Percentiles rank a stretch among this genome's conserved stretches.
Conservation (phyloP, 1,140 invertebrate genomes). For the Rhizoglyphus robini region DNA sequence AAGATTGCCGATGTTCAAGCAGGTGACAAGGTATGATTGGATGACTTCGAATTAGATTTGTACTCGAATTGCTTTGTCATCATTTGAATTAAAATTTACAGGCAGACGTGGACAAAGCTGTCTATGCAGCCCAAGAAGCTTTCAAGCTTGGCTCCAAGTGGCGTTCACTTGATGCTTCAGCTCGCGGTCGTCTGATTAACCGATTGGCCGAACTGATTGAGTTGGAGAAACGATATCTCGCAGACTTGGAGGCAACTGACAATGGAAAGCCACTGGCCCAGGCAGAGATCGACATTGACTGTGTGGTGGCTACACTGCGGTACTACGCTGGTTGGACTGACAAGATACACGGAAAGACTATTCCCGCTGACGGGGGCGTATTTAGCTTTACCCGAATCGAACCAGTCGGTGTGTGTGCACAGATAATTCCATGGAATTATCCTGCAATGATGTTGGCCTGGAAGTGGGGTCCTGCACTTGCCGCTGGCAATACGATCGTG, state of each 20-base stretch:
- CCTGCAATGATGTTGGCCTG: constrained; percentile 41
- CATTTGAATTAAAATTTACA: too few relatives aligned
- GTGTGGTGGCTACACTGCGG: constrained; percentile 45
- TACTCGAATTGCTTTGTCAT: too few relatives aligned
- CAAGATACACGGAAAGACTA: constrained; percentile 76
- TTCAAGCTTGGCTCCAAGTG: constrained; percentile 55
- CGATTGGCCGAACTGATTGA: constrained; percentile 69
- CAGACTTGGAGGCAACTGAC: constrained; percentile 60
- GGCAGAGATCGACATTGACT: constrained; percentile 50
- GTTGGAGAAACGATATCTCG: constrained; percentile 56
- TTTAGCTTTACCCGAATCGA: constrained; percentile 42
- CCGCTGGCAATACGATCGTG: constrained; percentile 42
- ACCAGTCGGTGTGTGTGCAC: constrained; percentile 42
- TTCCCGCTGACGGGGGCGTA: constrained; percentile 48
- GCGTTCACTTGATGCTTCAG: constrained; percentile 77
- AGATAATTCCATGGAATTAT: constrained; percentile 48
- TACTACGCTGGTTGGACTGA: constrained; percentile 86
- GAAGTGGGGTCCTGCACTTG: constrained; percentile 35
- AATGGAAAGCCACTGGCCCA: constrained; percentile 68
- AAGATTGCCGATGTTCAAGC: constrained; percentile 20
- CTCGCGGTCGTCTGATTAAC: constrained; percentile 61
- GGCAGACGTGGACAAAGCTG: constrained; percentile 12
- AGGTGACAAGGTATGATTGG: too few relatives aligned
- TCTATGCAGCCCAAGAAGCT: not conserved
- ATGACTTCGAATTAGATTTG: constrained; percentile 42